Base-by-base conservation (phyloP, 2,888 invertebrate genomes). In the Conomelus anceps region DNA sequence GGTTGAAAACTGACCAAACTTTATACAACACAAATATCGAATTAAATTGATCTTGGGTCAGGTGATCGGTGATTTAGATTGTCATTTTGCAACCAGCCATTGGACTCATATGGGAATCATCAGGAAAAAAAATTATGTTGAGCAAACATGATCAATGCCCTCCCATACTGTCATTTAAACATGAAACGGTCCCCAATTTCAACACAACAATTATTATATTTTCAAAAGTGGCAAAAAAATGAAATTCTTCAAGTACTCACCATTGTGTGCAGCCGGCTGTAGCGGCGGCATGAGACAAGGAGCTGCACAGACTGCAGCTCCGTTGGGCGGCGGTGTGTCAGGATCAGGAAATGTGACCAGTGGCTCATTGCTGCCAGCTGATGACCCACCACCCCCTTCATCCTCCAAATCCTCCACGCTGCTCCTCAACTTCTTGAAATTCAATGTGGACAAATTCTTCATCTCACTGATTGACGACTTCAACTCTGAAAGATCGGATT, bases 401-500 rank as follows among this genome's bases (percentile, higher is more conserved):
- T 92, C 89, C 92, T 92, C 87, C 92, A 92, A 89, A 91, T 92
- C 84, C 92, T 91, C 91, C 84, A 91, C 91, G 23, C 90, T 90
- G 22, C 90, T 91, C 22, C 90, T 86, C 23, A 91, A 34, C 11
- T 90, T 89, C n/a, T 91, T 90, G 88, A 90, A 90, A 17, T 89
- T 86, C 63, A 90, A 85, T 11, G 90, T 86, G 22, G 94, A 94
- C 41, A 96, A 94, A 92, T 96, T 97, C 94, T 97, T 97, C 96
- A 98, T 97, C 94, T 97, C 97, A 90, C 97, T 96, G 93, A 98
- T 96, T 92, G 97, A 97, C 93, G 96, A 96, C 93, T 97, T 96
- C 91, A 98, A 95, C 93, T 97, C 96, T 90, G 95, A 95, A 88
- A 97, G 94, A 93, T 97, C 97, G 91, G 91, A 90, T 86, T 91